Conservation (phyloP, 2,113 vertebrate genomes). For the Oryzias celebensis region DNA sequence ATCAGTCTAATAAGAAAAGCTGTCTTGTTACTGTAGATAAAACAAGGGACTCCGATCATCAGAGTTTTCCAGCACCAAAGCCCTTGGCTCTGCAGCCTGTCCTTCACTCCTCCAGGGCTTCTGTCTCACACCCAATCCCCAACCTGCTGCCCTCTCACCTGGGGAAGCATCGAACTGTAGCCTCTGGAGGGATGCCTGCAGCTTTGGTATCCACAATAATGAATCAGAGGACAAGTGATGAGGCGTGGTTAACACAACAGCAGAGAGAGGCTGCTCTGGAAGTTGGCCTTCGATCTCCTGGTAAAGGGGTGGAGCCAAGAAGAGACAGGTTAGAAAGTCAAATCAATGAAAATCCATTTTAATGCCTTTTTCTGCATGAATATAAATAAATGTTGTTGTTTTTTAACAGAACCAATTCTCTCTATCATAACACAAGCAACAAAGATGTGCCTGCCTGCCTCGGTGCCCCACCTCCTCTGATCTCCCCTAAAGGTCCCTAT, state of each 20-base stretch:
- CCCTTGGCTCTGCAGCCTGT: conserved; percentile 77
- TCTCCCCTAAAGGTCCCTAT: conserved; percentile 89
- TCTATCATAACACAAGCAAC: conserved; percentile 77
- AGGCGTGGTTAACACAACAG: conserved; percentile 89
- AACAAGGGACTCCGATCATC: conserved; percentile 83
- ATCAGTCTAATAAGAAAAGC: not conserved
- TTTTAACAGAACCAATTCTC: conserved; percentile 73
- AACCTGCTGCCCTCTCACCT: conserved; percentile 85
- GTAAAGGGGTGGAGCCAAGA: conserved; percentile 79
- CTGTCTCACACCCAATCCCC: conserved; percentile 84
- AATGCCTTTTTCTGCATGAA: not conserved
- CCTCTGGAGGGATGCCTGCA: conserved; percentile 69
- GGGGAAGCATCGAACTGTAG: conserved; percentile 59
- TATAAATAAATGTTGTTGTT: not conserved
- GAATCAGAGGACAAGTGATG: conserved; percentile 88
- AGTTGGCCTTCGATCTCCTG: conserved; percentile 77
- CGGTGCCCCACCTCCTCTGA: conserved; percentile 90
- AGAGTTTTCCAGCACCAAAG: conserved; percentile 80
- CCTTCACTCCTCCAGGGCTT: conserved; percentile 76
- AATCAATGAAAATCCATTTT: not conserved
- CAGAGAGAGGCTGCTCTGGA: conserved; percentile 92
- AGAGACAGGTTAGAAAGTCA: conserved; percentile 82
- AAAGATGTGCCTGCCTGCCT: conserved; percentile 84
- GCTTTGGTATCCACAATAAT: conserved; percentile 83
- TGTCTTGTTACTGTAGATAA: conserved; percentile 80